Base-by-base conservation (phyloP, 2,888 invertebrate species). In the Horisme vitalbata region DNA sequence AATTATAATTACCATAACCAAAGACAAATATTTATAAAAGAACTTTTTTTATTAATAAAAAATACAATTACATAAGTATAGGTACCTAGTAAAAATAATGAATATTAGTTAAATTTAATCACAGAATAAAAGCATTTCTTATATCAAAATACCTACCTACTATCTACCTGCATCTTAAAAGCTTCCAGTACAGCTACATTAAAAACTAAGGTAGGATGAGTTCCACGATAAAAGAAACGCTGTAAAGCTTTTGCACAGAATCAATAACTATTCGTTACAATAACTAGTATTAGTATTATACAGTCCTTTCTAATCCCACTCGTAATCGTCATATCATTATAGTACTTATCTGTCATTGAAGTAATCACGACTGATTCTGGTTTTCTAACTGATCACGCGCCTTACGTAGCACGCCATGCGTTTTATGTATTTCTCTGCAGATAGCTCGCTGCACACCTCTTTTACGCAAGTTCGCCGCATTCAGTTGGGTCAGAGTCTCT, bases 401-500 rank as follows among this genome's bases (percentile, higher is more conserved):
- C 79, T 93, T 93, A 49, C 93, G 92, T 50, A 95, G 85, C 34
- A 95, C 94, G 61, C 93, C 93, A 59, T 95, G 94, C 13, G 95
- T 95, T 82, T 95, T 94, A 68, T 94, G 93, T 63, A 95, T 93
- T 81, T 95, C 94, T 65, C 93, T 92, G 73, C 94, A 95, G 71
- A 97, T 95, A 30, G 95, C 95, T 66, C 94, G 94, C 75, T 96
- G 96, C 21, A 96, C 94, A 76, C 93, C 94, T 68, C 94, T 93
- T 77, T 96, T 96, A 59, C 94, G 93, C 76, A 94, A 92, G 77
- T 96, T 96, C 32, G 95, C 94, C 8, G 93, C 91, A 59, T 93
- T 93, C 35, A 96, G 84, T 72, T 95, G 94, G 45, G 93, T 91
- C 56, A 94, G 91, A 4, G 96, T 95, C 61, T 95, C 94, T 67